phyloP scores from a whole-genome alignment of 2,888 invertebrate species.

The Eupithecia tripunctaria region DNA sequence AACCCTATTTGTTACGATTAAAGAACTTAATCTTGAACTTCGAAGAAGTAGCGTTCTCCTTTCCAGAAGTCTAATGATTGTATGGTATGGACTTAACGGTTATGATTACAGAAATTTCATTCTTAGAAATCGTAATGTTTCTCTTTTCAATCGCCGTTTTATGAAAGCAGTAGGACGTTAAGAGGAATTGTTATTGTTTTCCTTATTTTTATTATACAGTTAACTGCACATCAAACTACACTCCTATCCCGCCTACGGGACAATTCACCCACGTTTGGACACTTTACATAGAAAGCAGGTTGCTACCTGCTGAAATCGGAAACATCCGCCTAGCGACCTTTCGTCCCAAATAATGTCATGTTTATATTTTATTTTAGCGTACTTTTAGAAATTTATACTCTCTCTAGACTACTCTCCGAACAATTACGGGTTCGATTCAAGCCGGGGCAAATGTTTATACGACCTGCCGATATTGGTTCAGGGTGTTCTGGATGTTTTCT shows the following conservation, averaged over 20 bases:
- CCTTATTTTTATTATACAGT: slow-evolving; percentile 41
- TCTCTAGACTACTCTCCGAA: no score
- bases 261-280: slow-evolving; percentile 29
- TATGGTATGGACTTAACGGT: not conserved
- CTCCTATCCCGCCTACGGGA: slow-evolving; percentile 44
- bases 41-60: not conserved
- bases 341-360: not conserved
- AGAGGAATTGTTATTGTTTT: slow-evolving; percentile 37
- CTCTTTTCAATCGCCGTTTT: slow-evolving; percentile 18
- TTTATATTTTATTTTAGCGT: not conserved
- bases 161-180: slow-evolving; percentile 30
- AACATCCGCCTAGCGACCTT: not conserved
- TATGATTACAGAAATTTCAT: not conserved
- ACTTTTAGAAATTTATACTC: not conserved
- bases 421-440: no score
- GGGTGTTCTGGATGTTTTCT: no score
- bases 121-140: not conserved
- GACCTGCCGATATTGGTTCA: no score
- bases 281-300: slow-evolving; percentile 19
- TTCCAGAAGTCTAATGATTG: not conserved
- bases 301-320: not conserved
- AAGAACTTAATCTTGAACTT: no score
- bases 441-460: no score
- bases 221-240: slow-evolving; percentile 40
- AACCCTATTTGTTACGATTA: no score